phyloP scores from a whole-genome alignment of 2,888 invertebrate genomes.

The Dicranocentrus wangi region DNA sequence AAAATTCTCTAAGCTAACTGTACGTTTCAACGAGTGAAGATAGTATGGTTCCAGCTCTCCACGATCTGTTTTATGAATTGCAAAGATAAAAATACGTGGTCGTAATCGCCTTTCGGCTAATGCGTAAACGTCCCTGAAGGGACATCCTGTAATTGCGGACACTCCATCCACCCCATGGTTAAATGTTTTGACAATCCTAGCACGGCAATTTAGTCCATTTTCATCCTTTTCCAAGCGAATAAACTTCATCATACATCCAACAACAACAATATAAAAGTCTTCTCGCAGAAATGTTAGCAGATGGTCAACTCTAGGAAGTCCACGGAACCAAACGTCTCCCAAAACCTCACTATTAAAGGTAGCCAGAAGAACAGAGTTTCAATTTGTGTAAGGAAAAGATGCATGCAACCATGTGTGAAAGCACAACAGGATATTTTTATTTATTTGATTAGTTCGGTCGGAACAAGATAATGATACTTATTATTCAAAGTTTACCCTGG shows the following conservation, averaged over 20 bases:
- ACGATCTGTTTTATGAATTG: too few relatives aligned
- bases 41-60: too few relatives aligned
- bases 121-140: constrained; percentile 57
- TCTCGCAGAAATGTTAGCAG: constrained; percentile 43
- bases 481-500: too few relatives aligned
- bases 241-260: constrained; percentile 59
- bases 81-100: too few relatives aligned
- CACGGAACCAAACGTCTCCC: constrained; percentile 57
- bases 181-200: constrained; percentile 60
- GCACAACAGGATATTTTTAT: too few relatives aligned
- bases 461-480: too few relatives aligned
- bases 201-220: constrained; percentile 24
- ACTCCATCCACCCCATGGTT: constrained; percentile 67
- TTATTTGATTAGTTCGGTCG: too few relatives aligned
- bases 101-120: too few relatives aligned
- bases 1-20: too few relatives aligned
- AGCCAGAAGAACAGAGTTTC: not conserved
- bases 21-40: too few relatives aligned
- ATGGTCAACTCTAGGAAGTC: constrained; percentile 33
- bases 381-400: too few relatives aligned
- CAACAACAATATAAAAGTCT: constrained; percentile 52
- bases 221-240: constrained; percentile 44
- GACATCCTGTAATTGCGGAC: constrained; percentile 63
- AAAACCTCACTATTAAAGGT: constrained; percentile 17
- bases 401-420: too few relatives aligned